Base-by-base conservation (phyloP, 1,140 invertebrate genomes). In the Temnothorax curvispinosus region DNA sequence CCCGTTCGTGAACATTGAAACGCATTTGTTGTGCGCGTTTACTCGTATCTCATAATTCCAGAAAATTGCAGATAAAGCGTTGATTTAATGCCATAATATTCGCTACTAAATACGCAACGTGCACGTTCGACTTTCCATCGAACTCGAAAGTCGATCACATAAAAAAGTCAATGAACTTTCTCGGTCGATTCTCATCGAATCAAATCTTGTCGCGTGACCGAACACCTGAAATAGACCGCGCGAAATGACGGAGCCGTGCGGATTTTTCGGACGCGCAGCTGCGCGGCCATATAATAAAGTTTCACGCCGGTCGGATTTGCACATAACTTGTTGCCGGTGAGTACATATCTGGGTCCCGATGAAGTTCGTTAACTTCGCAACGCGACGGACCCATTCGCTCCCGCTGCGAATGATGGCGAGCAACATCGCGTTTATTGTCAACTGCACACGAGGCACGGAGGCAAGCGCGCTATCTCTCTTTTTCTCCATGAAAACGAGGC, bases 301-400 rank as follows among this genome's bases (percentile, higher is more conserved):
- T 84, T 75, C 80, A 41, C 41, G 41, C 18, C 80, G 9, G 69
- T 32, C n/a, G 52, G 44, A 84, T 72, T 84, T 74, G 80, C 32
- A 60, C 80, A 35, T 72, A 44, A 84, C 80, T 84, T 84, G 80
- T 75, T 60, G 69, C 80, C 41, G 47, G 54, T 15, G 80, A 75
- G 52, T 47, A 75, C 56, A n/a, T 56, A 56, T 15, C 35, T 4
- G 15, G n/a, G 54, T 4, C 9, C 72, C 81, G 89, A 89, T 90
- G 62, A 72, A 84, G 86, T 90, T 89, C 78, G 89, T 90, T 90
- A 90, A 90, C 86, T 87, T 89, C 77, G 78, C 85, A 74, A 77
- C 44, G 58, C 85, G 62, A 11, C 54, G 67, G 62, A 67, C 77
- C 54, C 72, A 3, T 9, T 64, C 38, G 52, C 52, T 71, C 87